Evolutionary conservation across 1,140 invertebrate species (phyloP).

Genomic region (Drosophila erecta): DNA sequence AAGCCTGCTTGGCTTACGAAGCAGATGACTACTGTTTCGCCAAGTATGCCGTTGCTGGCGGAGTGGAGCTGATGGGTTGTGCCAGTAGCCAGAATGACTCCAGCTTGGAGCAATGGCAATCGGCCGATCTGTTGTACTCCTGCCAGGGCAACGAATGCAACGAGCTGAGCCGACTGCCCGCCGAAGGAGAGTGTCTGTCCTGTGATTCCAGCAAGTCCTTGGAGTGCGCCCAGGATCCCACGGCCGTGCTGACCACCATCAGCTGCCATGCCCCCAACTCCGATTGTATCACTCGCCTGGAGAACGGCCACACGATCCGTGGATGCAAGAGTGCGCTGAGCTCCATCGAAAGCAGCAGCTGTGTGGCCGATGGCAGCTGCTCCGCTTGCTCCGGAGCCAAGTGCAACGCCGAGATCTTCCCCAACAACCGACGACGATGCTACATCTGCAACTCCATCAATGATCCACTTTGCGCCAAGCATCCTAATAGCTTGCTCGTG

Average conservation of each 20-base stretch:
- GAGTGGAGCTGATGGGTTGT: slow-evolving; percentile 62
- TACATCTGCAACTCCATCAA: slow-evolving; percentile 69
- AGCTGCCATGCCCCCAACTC: slow-evolving; percentile 48
- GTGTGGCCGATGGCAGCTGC: slow-evolving; percentile 61
- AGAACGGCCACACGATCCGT: slow-evolving; percentile 59
- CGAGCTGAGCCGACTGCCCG: slow-evolving; percentile 40
- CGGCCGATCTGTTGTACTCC: slow-evolving; percentile 48
- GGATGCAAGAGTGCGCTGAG: slow-evolving; percentile 57
- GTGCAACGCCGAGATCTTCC: slow-evolving; percentile 69
- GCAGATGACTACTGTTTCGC: slow-evolving; percentile 70
- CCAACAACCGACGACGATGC: slow-evolving; percentile 59
- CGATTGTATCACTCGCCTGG: slow-evolving; percentile 58
- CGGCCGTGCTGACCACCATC: slow-evolving; percentile 9
- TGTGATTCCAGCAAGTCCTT: slow-evolving; percentile 68
- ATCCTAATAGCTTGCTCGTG: slow-evolving; percentile 50
- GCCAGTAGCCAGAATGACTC: slow-evolving; percentile 58
- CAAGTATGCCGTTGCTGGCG: slow-evolving; percentile 56
- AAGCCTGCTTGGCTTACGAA: slow-evolving; percentile 46
- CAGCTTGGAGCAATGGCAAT: slow-evolving; percentile 59
- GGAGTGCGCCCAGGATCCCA: slow-evolving; percentile 65
- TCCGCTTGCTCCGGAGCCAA: slow-evolving; percentile 55
- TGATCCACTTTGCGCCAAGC: slow-evolving; percentile 34
- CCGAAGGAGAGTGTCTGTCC: slow-evolving; percentile 44
- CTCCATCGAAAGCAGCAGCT: slow-evolving; percentile 35
- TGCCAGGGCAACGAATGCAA: slow-evolving; percentile 66